Evolutionary conservation across 2,888 invertebrate genomes (phyloP).

Genomic region (Polydrusus pterygomalis): DNA sequence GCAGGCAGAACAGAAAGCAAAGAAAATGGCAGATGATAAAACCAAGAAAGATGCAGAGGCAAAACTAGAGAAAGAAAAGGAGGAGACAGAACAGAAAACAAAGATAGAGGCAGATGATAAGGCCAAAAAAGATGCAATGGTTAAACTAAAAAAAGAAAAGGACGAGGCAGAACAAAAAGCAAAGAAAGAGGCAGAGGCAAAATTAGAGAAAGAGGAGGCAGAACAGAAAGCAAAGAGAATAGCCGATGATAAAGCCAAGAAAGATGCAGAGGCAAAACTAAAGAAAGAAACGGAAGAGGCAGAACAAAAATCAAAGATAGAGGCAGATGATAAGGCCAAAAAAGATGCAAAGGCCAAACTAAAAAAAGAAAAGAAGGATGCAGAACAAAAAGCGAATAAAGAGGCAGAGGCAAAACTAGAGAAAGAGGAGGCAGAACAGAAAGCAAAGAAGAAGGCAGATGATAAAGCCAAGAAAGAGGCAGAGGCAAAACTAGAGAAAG

Average conservation of each 20-base stretch:
- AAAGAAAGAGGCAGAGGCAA: slow-evolving; percentile 54
- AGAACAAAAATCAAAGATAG: slow-evolving; percentile 48
- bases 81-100: slow-evolving; percentile 52
- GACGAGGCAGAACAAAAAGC: slow-evolving; percentile 56
- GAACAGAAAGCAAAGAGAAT: slow-evolving; percentile 48
- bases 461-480: slow-evolving; percentile 54
- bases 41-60: slow-evolving; percentile 43
- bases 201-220: slow-evolving; percentile 51
- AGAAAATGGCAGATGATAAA: slow-evolving; percentile 67
- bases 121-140: slow-evolving; percentile 31
- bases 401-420: slow-evolving; percentile 47
- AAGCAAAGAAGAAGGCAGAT: slow-evolving; percentile 53
- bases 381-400: slow-evolving; percentile 42
- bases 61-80: slow-evolving; percentile 53
- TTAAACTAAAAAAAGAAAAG: slow-evolving; percentile 32
- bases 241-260: slow-evolving; percentile 51
- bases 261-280: slow-evolving; percentile 48
- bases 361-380: slow-evolving; percentile 54
- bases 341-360: slow-evolving; percentile 36
- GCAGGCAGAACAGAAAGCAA: slow-evolving; percentile 53
- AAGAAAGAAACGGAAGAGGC: slow-evolving; percentile 45
- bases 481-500: slow-evolving; percentile 53
- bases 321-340: slow-evolving; percentile 47
- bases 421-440: slow-evolving; percentile 53
- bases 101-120: slow-evolving; percentile 67